Percentiles rank a stretch among this genome's conserved stretches.
These are phyloP conservation scores for Syngnathus rostellatus DNA, from an alignment of 2,797 vertebrate genomes.

Conservation along the genomic window DNA sequence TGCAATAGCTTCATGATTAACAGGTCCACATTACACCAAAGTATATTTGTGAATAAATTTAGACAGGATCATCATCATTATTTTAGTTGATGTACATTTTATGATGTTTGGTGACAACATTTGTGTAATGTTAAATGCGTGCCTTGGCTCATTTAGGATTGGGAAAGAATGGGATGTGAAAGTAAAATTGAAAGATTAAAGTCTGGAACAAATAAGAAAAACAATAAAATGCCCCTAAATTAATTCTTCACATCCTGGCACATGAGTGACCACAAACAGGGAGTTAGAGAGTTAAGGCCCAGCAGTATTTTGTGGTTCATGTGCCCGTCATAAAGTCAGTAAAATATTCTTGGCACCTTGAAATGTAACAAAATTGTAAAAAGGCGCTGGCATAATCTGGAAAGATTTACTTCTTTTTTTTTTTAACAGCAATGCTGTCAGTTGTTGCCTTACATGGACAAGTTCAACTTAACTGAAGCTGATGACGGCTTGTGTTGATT, in stretches of 20 bases:
- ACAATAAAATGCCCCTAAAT: background rate
- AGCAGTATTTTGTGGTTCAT: background rate
- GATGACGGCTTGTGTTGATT: background rate
- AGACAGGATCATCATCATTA: background rate
- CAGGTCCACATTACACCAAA: background rate
- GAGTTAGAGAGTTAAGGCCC: slow-evolving; percentile 1
- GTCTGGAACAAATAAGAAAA: background rate
- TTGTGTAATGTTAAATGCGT: background rate
- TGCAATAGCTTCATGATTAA: background rate
- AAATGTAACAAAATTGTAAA: slow-evolving; percentile 43
- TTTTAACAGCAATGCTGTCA: background rate
- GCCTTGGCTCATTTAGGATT: background rate
- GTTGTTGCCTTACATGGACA: background rate
- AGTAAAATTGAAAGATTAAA: background rate
- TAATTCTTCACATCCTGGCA: background rate
- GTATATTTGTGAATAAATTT: background rate
- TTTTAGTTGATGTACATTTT: background rate
- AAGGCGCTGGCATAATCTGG: slow-evolving; percentile 20
- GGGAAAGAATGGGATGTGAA: background rate
- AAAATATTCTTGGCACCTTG: slow-evolving; percentile 39
- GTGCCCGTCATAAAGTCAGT: background rate
- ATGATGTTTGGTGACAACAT: background rate
- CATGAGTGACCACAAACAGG: background rate
- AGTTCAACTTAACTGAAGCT: background rate
- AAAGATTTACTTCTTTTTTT: background rate